Evolutionary conservation across 2,113 vertebrate species (phyloP).

Genomic region (Pogonocichla stellata): DNA sequence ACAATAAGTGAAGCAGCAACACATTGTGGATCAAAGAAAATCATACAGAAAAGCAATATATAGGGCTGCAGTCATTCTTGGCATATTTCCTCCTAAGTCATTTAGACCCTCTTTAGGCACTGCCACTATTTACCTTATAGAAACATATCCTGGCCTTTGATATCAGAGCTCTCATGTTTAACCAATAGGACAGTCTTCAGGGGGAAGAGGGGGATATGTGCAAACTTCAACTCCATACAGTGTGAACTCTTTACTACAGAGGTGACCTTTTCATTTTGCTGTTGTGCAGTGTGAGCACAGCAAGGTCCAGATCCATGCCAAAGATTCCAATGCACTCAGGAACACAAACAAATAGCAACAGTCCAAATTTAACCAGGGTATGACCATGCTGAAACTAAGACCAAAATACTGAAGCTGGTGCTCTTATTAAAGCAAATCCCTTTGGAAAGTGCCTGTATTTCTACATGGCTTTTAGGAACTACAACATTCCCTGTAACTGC

Average conservation of each 20-base stretch:
- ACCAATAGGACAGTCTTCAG: background rate
- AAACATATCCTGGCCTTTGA: background rate
- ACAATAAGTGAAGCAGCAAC: constrained; percentile 26
- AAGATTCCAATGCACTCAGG: background rate
- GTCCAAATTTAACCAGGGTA: background rate
- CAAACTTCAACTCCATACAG: background rate
- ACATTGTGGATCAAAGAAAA: constrained; percentile 47
- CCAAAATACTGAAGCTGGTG: background rate
- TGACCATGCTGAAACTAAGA: background rate
- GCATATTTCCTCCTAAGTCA: background rate
- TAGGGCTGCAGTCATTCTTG: constrained; percentile 10
- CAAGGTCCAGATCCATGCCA: background rate
- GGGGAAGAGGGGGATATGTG: background rate
- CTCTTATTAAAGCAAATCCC: background rate
- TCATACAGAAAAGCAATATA: constrained; percentile 5
- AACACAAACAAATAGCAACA: background rate
- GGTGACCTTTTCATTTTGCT: background rate
- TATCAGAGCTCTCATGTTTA: background rate
- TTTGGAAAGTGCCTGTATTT: background rate
- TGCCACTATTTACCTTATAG: background rate
- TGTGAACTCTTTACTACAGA: background rate
- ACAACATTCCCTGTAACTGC: background rate
- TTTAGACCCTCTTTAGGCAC: background rate
- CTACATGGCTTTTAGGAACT: background rate
- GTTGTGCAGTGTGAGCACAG: background rate